Evolutionary conservation across 1,140 invertebrate genomes (phyloP), one percentile per base, ranked within the genome.

Genomic region (Temnothorax curvispinosus): DNA sequence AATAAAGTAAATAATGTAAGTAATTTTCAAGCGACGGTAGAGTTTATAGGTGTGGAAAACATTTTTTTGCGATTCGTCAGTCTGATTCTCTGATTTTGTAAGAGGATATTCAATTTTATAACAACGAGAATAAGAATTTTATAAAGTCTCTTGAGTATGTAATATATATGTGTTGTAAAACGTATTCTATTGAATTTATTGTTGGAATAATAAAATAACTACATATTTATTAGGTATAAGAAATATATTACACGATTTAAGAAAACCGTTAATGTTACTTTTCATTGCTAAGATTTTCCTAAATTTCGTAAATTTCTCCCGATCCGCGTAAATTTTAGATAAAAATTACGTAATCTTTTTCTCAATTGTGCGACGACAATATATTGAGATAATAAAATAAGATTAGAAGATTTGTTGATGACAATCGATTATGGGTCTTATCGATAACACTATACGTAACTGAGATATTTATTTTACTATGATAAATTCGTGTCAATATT

Each of bases 341-440:
- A 2, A 75, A 56, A 38, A n/a, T 75, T 38, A 54, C 15, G 18
- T 15, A 21, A 72, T 74, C 18, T 38, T 21, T 74, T n/a, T 2
- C 18, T 7, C 8, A 38, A 18, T 32, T 11, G 64, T 3, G 38
- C 18, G 71, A 82, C 86, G 41, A 11, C 5, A 15, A 44, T 27
- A 44, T 65, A 38, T 67, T 21, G 38, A 60, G 32, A 72, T 56
- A 41, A 77, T 60, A 74, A 35, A 64, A 60, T 32, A 35, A 15
- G 50, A 71, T 76, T 44, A 74, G 21, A 58, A 32, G 44, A 44
- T 75, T 21, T 15, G 15, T 13, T 21, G 27, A 69, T 38, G 54
- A 86, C 54, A 76, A 86, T 78, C 38, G 38, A 38, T 67, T 15
- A 18, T 8, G 7, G 27, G 27, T 56, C 58, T 47, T 27, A 13